Base-by-base conservation (phyloP, 2,888 invertebrate genomes). In the Lathronympha strigana region DNA sequence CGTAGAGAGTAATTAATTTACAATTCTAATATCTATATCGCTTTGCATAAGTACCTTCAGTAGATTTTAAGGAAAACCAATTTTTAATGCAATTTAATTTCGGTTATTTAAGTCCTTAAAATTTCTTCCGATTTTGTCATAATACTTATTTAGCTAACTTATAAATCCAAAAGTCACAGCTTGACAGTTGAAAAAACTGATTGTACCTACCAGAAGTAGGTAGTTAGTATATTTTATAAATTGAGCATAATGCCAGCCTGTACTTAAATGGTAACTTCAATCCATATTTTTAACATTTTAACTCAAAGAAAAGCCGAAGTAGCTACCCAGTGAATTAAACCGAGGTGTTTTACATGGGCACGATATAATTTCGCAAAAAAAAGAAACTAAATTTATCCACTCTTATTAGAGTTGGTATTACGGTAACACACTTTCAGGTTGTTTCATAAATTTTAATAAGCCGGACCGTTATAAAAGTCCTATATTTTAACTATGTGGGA, bases 1-100 rank as follows among this genome's bases (percentile, higher is more conserved):
- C 71, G 79, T 75, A 81, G 78, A 77, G 74, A 80, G 81, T 84
- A 83, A 84, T 85, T 84, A 84, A 85, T 86, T 84, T 84, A 79
- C 81, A 85, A 83, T 84, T 84, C 84, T 82, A 84, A 83, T 84
- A 72, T 78, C 67, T 78, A 71, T 80, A 78, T 76, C 70, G 76
- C 76, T 74, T 76, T 73, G 76, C 74, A 75, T 73, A 76, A 72
- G 76, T 74, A 76, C 76, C 72, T 74, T 72, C 73, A 73, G 75
- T 72, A 67, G 43, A 43, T 60, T 73, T 72, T 80, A 80, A 75
- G 76, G 74, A 76, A 79, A 80, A 75, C 77, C 73, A 78, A 80
- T 54, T 53, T 57, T 58, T 36, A 25, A 49, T 36, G 45, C 9
- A 13, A 33, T 45, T 43, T 25, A 8, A 77, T 76, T 73, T 71